A percentile compares a stretch with the other conserved stretches of the same genome.
These are phyloP conservation scores for Psilopsiagon aymara DNA, from an alignment of 2,113 vertebrate genomes.

Conservation along the genomic window DNA sequence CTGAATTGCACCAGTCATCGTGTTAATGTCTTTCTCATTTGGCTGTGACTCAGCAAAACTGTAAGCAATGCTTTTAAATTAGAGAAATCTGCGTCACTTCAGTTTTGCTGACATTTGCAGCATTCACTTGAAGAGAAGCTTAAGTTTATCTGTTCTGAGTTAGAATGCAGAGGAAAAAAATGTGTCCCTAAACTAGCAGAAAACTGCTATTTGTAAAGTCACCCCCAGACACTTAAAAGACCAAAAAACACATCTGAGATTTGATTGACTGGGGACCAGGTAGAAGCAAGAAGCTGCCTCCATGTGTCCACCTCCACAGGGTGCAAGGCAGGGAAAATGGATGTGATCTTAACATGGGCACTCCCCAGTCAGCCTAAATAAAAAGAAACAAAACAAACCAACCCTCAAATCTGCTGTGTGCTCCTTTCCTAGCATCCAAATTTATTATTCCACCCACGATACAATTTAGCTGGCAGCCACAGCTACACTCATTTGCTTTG, in stretches of 20 bases:
- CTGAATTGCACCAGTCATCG: background rate
- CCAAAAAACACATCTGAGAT: background rate
- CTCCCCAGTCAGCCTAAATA: background rate
- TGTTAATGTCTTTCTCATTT: background rate
- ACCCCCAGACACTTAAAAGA: background rate
- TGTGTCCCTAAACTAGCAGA: background rate
- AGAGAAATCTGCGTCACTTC: background rate
- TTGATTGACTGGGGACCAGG: background rate
- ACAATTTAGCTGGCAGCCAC: background rate
- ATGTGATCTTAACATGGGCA: background rate
- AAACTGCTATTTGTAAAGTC: background rate
- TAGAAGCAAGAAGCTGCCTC: background rate
- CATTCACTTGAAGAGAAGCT: background rate
- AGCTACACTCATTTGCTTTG: conserved; percentile 28
- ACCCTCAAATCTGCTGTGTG: background rate
- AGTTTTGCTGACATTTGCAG: background rate
- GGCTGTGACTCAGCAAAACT: background rate
- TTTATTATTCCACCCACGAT: background rate
- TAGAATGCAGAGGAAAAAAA: background rate
- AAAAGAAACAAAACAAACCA: background rate
- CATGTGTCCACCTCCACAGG: background rate
- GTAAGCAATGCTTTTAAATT: background rate
- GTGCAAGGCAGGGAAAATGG: background rate
- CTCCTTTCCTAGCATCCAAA: background rate
- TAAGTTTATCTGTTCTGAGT: background rate